phyloP scores from a whole-genome alignment of 2,888 invertebrate genomes.

The Plusia festucae region DNA sequence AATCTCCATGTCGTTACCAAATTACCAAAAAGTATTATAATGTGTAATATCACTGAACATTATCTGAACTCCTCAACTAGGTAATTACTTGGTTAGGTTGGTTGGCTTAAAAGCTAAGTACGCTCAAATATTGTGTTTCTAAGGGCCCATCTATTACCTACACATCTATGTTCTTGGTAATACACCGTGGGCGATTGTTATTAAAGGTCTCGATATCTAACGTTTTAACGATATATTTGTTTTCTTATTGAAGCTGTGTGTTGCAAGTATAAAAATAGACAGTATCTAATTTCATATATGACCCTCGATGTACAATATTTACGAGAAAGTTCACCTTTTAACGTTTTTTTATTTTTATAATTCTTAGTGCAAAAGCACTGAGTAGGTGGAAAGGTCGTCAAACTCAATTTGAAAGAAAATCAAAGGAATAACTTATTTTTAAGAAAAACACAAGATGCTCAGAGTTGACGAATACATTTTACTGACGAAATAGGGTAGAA shows the following conservation, averaged over 20 bases:
- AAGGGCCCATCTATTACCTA: conserved; percentile 18
- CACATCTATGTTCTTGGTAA: conserved; percentile 9
- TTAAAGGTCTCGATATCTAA: conserved; percentile 48
- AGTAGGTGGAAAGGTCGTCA: not conserved
- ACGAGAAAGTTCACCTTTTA: not conserved
- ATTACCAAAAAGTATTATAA: too few species aligned
- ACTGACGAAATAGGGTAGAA: not conserved
- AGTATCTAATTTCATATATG: conserved; percentile 10
- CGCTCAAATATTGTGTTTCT: not conserved
- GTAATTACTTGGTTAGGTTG: too few species aligned
- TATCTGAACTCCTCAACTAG: too few species aligned
- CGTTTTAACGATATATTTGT: conserved; percentile 36
- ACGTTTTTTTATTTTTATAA: not conserved
- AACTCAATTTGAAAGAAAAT: not conserved
- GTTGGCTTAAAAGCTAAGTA: not conserved
- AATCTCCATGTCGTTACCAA: too few species aligned
- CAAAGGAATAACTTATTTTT: not conserved
- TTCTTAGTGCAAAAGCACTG: not conserved
- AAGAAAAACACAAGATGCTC: not conserved
- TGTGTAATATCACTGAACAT: too few species aligned
- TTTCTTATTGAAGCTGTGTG: conserved; percentile 9
- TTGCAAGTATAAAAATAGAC: conserved; percentile 13
- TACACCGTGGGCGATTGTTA: conserved; percentile 58
- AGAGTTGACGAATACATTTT: not conserved
- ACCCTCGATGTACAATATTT: not conserved